These are phyloP conservation scores for Euschistus heros DNA, from an alignment of 1,140 invertebrate species.

Conservation along the genomic window DNA sequence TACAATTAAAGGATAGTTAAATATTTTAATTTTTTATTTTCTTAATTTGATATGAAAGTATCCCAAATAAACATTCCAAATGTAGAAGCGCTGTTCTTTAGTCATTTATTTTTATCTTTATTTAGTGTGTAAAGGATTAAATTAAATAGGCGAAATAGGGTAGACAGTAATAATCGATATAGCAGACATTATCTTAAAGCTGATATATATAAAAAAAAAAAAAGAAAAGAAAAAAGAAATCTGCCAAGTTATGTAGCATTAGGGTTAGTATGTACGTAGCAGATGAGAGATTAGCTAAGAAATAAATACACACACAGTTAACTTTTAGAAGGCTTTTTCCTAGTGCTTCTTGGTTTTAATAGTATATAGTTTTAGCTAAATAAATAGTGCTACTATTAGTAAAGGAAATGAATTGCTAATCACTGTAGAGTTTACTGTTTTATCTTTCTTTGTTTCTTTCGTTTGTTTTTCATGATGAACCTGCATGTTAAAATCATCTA, in stretches of 20 bases:
- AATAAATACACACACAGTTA: conserved; percentile 4
- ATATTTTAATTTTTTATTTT: conserved; percentile 5
- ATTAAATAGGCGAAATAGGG: background rate
- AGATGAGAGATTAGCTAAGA: background rate
- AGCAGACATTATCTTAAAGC: background rate
- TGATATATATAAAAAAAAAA: conserved; percentile 2
- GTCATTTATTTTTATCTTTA: background rate
- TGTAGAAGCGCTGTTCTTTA: conserved; percentile 13
- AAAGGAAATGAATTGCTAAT: no score
- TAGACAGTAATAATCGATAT: background rate
- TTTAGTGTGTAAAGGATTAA: background rate
- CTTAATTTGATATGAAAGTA: conserved; percentile 2
- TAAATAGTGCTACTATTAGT: background rate
- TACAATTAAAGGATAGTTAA: conserved; percentile 8
- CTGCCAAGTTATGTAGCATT: background rate
- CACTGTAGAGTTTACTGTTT: no score
- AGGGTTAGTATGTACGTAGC: background rate
- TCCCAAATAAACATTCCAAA: background rate
- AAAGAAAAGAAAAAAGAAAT: background rate
- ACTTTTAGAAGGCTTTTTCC: conserved; percentile 6
- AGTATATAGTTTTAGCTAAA: background rate
- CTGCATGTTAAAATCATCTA: no score
- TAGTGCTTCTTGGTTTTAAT: conserved; percentile 3
- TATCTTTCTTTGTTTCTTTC: no score
- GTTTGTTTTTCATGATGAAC: no score